A percentile compares a stretch with the other conserved stretches of the same genome.
Evolutionary conservation across 1,140 invertebrate species (phyloP).

Genomic region (Delia radicum): DNA sequence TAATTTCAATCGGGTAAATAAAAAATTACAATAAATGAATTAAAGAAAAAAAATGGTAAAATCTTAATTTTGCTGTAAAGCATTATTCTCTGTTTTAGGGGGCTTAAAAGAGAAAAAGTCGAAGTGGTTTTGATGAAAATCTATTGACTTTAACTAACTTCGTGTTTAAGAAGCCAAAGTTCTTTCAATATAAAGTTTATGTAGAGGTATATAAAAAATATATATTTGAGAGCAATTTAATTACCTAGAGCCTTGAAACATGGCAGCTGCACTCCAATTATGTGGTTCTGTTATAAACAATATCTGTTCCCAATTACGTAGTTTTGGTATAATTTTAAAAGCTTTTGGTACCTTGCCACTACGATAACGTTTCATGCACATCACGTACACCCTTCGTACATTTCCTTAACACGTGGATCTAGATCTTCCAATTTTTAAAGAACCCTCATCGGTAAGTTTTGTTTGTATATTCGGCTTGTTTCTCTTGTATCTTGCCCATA

Average conservation of each 20-base stretch:
- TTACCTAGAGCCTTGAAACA: slow-evolving; percentile 71
- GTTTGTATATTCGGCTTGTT: slow-evolving; percentile 86
- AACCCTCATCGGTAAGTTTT: slow-evolving; percentile 78
- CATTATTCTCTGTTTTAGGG: no score
- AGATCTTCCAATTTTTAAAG: slow-evolving; percentile 74
- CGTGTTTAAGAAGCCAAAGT: no score
- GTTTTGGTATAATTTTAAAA: slow-evolving; percentile 93
- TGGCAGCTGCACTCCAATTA: slow-evolving; percentile 85
- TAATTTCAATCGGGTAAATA: no score
- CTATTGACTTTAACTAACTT: no score
- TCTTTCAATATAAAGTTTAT: no score
- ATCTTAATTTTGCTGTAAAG: no score
- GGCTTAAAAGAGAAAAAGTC: no score
- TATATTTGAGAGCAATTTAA: not conserved
- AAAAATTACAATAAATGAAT: no score
- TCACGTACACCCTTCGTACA: slow-evolving; percentile 89
- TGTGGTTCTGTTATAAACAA: slow-evolving; percentile 83
- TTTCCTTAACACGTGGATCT: slow-evolving; percentile 72
- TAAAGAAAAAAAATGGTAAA: no score
- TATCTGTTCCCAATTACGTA: slow-evolving; percentile 96
- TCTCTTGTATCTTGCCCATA: slow-evolving; percentile 89
- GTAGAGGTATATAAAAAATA: no score
- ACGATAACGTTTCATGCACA: slow-evolving; percentile 84
- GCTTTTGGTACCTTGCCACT: slow-evolving; percentile 97
- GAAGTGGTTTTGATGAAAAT: no score